Percentiles rank a stretch among this genome's conserved stretches.
These are phyloP conservation scores for Pangasius macronema DNA, from an alignment of 2,797 vertebrate species.

Conservation along the genomic window DNA sequence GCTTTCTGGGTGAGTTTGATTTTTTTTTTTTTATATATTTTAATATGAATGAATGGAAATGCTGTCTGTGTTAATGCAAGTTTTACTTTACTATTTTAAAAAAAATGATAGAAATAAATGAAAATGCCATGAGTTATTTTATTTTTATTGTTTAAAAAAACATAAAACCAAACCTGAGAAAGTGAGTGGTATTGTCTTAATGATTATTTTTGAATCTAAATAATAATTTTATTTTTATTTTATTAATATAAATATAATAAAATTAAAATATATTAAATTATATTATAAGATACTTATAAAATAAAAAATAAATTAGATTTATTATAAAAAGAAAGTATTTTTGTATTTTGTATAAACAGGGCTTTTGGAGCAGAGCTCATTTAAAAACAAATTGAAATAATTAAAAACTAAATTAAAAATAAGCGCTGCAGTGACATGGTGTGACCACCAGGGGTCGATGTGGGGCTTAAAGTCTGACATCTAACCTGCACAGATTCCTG, in stretches of 20 bases:
- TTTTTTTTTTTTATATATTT: neutral
- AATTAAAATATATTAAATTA: too few relatives aligned
- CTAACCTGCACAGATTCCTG: neutral
- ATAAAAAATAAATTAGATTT: too few relatives aligned
- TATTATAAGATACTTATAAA: too few relatives aligned
- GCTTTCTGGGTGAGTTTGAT: conserved; percentile 86
- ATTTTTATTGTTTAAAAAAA: neutral
- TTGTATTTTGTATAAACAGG: neutral
- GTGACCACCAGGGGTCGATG: conserved; percentile 4
- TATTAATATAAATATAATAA: too few relatives aligned
- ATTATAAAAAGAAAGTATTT: too few relatives aligned
- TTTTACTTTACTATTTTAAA: neutral
- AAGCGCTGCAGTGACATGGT: neutral
- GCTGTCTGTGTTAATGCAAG: neutral
- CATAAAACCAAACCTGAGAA: neutral
- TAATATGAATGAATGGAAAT: neutral
- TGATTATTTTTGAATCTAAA: neutral
- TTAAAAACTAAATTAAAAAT: neutral
- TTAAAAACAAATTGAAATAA: neutral
- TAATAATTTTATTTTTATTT: neutral
- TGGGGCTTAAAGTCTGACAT: neutral
- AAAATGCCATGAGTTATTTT: neutral
- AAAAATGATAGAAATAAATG: neutral
- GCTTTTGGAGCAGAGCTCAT: neutral
- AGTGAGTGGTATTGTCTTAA: neutral